A percentile compares a stretch with the other conserved stretches of the same genome.
Evolutionary conservation across 2,797 vertebrate species (phyloP).

Genomic region (Chloroceryle inda): DNA sequence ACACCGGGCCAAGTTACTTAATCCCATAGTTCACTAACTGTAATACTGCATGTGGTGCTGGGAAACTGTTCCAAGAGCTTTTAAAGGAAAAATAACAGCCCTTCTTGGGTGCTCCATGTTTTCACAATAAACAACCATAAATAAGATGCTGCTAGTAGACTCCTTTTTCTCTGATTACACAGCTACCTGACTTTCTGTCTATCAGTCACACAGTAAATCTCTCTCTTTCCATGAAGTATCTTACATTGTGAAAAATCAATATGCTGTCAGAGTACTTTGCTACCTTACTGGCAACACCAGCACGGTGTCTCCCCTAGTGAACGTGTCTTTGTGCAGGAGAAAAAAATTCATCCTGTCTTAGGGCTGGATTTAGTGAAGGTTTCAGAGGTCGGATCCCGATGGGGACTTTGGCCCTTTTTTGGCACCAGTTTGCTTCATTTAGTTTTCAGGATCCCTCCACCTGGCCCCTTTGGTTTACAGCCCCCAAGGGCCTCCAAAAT

Average conservation of each 20-base stretch:
- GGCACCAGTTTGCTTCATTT: not conserved
- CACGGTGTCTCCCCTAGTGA: not conserved
- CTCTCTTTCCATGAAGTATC: conserved; percentile 12
- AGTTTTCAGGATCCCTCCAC: not conserved
- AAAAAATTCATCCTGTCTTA: not conserved
- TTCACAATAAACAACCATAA: conserved; percentile 56
- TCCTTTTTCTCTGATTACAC: conserved; percentile 72
- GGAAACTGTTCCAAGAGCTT: conserved; percentile 10
- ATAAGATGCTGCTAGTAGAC: conserved; percentile 54
- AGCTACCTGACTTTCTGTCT: conserved; percentile 47
- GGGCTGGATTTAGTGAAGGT: not conserved
- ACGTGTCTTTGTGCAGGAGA: not conserved
- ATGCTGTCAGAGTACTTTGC: conserved; percentile 16
- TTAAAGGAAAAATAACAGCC: conserved; percentile 57
- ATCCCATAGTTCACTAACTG: not conserved
- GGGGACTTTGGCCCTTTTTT: not conserved
- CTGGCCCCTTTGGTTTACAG: not conserved
- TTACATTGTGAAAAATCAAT: conserved; percentile 31
- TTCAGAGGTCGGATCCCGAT: not conserved
- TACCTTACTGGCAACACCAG: not conserved
- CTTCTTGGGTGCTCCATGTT: conserved; percentile 34
- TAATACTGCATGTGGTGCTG: not conserved
- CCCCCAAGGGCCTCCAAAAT: not conserved
- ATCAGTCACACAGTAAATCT: conserved; percentile 60
- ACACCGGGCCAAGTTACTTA: not conserved